Base-by-base conservation (phyloP, 2,797 vertebrate species). In the Nyctibius grandis region DNA sequence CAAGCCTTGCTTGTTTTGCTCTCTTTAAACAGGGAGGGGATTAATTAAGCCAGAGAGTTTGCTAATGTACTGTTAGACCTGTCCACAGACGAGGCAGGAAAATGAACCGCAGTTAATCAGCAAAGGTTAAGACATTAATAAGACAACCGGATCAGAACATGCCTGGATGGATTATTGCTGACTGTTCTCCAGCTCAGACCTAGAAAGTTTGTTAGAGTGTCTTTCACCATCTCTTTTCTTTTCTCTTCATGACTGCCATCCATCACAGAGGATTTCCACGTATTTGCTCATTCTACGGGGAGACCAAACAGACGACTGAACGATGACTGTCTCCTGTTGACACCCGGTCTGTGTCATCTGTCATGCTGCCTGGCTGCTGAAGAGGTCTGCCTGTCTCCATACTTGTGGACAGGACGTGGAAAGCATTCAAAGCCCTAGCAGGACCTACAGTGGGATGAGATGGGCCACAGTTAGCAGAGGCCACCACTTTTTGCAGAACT, bases 61-160 rank as follows among this genome's bases (percentile, higher is more conserved):
- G 60, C 72, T 96, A 87, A 85, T 60, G 72, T 28, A 19, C 64
- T 57, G 48, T 85, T 94, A 87, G 44, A 91, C 92, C 68, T 78
- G 81, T 80, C 78, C 53, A 77, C 34, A 82, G 75, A 45, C 0
- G 5, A 70, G 70, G 50, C 22, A 13, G 50, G 53, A 73, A 60
- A 91, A 83, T 9, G 68, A 79, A 57, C 48, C 9, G 5, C 70
- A 77, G 81, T 65, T 92, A 93, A 93, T 97, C 88, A 93, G 86
- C 45, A 89, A 68, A 95, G 78, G 40, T 91, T 77, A n/a, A n/a
- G n/a, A n/a, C n/a, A 85, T 60, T 94, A 94, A 85, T 54, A 79
- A 79, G 60, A 64, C 38, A 89, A 53, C 11, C 0, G 0, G 53
- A 91, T 70, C 77, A 88, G 64, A 88, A 60, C 59, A 18, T 51